Evolutionary conservation across 2,888 invertebrate genomes (phyloP).

Genomic region (Patella ulyssiponensis): DNA sequence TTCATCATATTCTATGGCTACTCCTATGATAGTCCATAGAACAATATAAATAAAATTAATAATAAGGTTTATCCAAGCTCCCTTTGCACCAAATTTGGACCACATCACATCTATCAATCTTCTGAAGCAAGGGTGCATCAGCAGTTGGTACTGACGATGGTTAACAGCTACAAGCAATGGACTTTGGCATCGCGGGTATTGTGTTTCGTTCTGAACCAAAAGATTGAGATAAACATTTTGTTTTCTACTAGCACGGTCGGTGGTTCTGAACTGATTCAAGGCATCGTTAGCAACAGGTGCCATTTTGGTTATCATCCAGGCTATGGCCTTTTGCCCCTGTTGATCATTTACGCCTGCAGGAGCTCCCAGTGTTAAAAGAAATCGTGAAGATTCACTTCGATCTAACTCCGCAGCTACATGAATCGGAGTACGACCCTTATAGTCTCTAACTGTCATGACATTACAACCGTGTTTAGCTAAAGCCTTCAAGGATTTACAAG

Average conservation of each 20-base stretch:
- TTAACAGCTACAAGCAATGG: constrained; percentile 57
- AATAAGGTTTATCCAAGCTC: constrained; percentile 58
- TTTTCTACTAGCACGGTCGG: constrained; percentile 67
- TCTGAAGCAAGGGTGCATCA: constrained; percentile 56
- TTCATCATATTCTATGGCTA: constrained; percentile 62
- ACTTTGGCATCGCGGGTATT: constrained; percentile 17
- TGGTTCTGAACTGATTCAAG: constrained; percentile 65
- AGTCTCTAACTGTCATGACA: constrained; percentile 62
- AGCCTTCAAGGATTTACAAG: constrained; percentile 58
- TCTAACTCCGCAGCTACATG: constrained; percentile 71
- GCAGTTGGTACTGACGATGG: constrained; percentile 62
- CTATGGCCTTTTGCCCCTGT: constrained; percentile 62
- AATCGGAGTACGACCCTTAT: constrained; percentile 69
- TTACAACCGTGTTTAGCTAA: constrained; percentile 61
- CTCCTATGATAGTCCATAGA: constrained; percentile 67
- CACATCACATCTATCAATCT: constrained; percentile 58
- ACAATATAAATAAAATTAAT: constrained; percentile 67
- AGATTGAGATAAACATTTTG: constrained; percentile 65
- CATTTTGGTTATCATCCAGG: constrained; percentile 71
- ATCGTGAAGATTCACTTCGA: constrained; percentile 68
- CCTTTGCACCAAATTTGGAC: constrained; percentile 62
- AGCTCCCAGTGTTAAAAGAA: constrained; percentile 63
- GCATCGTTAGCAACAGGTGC: constrained; percentile 68
- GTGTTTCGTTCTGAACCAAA: constrained; percentile 58
- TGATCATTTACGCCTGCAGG: constrained; percentile 61